Conservation (phyloP, 2,113 vertebrate species). For the Poecilia latipinna region DNA sequence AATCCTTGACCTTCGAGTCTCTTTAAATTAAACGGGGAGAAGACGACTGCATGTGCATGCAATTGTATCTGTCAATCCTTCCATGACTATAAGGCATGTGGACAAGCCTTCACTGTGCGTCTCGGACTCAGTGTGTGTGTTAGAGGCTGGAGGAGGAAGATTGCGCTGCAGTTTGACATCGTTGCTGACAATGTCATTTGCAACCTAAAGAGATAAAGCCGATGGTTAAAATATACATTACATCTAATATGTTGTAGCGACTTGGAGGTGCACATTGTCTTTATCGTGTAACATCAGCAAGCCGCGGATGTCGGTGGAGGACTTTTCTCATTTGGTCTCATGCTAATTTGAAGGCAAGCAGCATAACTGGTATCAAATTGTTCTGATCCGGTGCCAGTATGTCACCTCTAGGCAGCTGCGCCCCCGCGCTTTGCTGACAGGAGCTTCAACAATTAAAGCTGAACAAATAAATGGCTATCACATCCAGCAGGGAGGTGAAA, state of each 20-base stretch:
- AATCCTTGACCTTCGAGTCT: constrained; percentile 75
- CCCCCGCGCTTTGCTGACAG: constrained; percentile 52
- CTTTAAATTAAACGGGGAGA: constrained; percentile 74
- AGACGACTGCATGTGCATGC: constrained; percentile 77
- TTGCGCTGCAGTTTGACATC: constrained; percentile 30
- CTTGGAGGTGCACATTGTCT: constrained; percentile 23
- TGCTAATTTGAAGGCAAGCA: constrained; percentile 39
- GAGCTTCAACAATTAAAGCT: constrained; percentile 74
- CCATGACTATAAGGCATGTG: constrained; percentile 73
- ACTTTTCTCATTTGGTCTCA: constrained; percentile 28
- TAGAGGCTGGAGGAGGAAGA: constrained; percentile 1
- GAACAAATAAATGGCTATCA: constrained; percentile 74
- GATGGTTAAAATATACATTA: constrained; percentile 39
- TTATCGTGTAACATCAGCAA: constrained; percentile 42
- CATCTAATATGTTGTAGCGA: constrained; percentile 31
- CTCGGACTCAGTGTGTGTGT: constrained; percentile 14
- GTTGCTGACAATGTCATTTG: constrained; percentile 22
- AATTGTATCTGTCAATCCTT: constrained; percentile 80
- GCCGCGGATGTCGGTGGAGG: not conserved
- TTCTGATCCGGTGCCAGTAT: constrained; percentile 48
- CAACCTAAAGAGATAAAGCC: constrained; percentile 27
- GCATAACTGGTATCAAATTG: constrained; percentile 31
- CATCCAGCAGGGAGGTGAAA: constrained; percentile 48
- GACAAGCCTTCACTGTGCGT: constrained; percentile 51
- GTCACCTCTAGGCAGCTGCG: constrained; percentile 63